A percentile compares a stretch with the other conserved stretches of the same genome.
Conservation (phyloP, 2,888 invertebrate species). For the Auanema sp. region DNA sequence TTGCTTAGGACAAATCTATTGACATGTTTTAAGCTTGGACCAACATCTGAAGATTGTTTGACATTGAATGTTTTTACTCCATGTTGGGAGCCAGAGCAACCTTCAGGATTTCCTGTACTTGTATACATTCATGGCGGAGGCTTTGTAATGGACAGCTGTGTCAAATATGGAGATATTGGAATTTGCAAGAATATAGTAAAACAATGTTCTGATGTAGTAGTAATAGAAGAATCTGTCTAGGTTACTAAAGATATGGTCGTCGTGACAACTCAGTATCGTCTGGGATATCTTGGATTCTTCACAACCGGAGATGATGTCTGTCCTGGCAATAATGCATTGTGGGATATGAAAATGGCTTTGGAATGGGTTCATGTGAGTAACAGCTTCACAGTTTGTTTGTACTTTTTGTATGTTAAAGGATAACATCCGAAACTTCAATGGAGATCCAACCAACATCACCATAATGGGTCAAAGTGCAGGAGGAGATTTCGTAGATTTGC, state of each 20-base stretch:
- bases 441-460: constrained; percentile 39
- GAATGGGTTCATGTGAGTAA: constrained; percentile 29
- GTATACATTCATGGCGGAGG: constrained; percentile 46
- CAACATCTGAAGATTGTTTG: constrained; percentile 38
- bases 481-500: constrained; percentile 37
- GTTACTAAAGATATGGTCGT: constrained; percentile 42
- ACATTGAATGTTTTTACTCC: constrained; percentile 47
- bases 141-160: constrained; percentile 34
- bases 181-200: constrained; percentile 35
- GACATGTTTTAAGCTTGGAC: not conserved
- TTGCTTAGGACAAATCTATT: not conserved
- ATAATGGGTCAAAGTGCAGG: constrained; percentile 46
- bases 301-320: constrained; percentile 37
- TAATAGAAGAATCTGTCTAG: constrained; percentile 7
- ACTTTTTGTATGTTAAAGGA: constrained; percentile 14
- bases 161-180: constrained; percentile 41
- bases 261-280: constrained; percentile 49
- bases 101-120: constrained; percentile 38
- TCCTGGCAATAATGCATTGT: constrained; percentile 40
- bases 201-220: not conserved
- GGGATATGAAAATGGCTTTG: constrained; percentile 42
- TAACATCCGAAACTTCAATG: constrained; percentile 32
- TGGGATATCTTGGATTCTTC: constrained; percentile 46
- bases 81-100: constrained; percentile 28
- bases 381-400: not conserved